Percentiles rank a stretch among this genome's conserved stretches.
These are phyloP conservation scores for Sebastes taczanowskii DNA, from an alignment of 2,797 vertebrate species.

Conservation along the genomic window DNA sequence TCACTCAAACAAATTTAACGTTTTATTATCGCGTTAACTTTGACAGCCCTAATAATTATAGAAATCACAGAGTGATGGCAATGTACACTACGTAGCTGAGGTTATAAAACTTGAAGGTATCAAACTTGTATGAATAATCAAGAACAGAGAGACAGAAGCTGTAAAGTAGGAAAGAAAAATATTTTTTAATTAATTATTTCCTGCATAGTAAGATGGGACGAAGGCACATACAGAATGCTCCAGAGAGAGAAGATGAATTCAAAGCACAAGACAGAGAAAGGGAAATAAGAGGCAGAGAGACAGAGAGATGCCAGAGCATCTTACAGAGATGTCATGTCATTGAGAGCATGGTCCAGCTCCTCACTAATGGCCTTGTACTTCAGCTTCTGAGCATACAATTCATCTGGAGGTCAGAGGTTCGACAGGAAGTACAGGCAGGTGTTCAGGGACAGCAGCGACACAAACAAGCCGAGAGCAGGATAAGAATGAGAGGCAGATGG, in stretches of 20 bases:
- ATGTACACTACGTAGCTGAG: background rate
- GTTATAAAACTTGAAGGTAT: background rate
- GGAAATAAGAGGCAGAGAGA: slow-evolving; percentile 26
- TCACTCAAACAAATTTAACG: too few species aligned
- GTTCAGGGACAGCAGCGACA: slow-evolving; percentile 65
- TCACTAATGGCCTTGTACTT: slow-evolving; percentile 97
- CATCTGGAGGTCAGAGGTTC: slow-evolving; percentile 82
- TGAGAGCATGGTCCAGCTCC: slow-evolving; percentile 94
- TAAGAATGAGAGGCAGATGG: slow-evolving; percentile 41
- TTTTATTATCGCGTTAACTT: too few species aligned
- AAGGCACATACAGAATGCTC: slow-evolving; percentile 72
- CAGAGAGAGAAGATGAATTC: slow-evolving; percentile 44
- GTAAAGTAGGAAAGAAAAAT: slow-evolving; percentile 57
- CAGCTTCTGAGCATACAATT: slow-evolving; percentile 95
- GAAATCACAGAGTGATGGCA: background rate
- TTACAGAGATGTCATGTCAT: slow-evolving; percentile 94
- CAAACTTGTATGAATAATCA: background rate
- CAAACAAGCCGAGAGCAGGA: slow-evolving; percentile 63
- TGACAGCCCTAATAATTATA: background rate
- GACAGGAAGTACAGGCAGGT: slow-evolving; percentile 68
- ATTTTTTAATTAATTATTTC: slow-evolving; percentile 52
- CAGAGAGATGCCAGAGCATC: slow-evolving; percentile 39
- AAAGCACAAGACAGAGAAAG: slow-evolving; percentile 33
- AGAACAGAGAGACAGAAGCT: slow-evolving; percentile 52
- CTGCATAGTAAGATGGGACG: slow-evolving; percentile 57